Conservation (phyloP, 2,888 invertebrate genomes). For the Caenorhabditis sp. region DNA sequence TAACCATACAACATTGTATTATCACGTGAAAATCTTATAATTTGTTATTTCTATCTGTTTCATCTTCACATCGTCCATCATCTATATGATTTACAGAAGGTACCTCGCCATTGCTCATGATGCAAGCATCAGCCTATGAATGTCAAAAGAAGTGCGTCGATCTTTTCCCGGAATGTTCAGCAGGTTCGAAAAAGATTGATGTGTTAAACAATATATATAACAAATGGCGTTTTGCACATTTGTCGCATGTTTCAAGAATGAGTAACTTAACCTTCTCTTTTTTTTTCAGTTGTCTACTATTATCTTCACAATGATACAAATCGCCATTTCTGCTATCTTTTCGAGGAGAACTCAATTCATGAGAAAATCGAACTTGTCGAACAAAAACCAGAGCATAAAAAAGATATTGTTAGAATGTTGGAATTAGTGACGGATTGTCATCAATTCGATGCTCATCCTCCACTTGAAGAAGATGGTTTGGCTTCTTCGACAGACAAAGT, state of each 20-base stretch:
- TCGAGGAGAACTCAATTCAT: conserved; percentile 50
- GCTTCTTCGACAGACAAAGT: conserved; percentile 64
- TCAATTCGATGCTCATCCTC: conserved; percentile 63
- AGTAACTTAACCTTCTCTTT: background rate
- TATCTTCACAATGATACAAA: conserved; percentile 58
- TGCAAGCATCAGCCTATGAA: conserved; percentile 57
- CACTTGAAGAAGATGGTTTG: conserved; percentile 60
- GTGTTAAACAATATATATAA: conserved; percentile 42
- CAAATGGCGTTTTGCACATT: conserved; percentile 43
- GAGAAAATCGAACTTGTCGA: conserved; percentile 55
- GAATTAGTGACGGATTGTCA: conserved; percentile 62
- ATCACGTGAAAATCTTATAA: too few relatives aligned
- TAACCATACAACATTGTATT: too few relatives aligned
- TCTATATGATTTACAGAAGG: conserved; percentile 35
- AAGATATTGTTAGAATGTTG: conserved; percentile 61
- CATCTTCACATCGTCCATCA: background rate
- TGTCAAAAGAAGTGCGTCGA: conserved; percentile 60
- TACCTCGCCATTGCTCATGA: conserved; percentile 49
- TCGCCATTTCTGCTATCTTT: conserved; percentile 58
- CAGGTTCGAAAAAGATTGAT: conserved; percentile 46
- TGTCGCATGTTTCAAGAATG: conserved; percentile 29
- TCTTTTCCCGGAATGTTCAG: conserved; percentile 54
- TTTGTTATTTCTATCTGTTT: too few relatives aligned
- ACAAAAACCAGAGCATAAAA: conserved; percentile 58
- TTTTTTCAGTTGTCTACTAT: conserved; percentile 59